Evolutionary conservation across 2,888 invertebrate genomes (phyloP).

Genomic region (Muschampia plurimacula): DNA sequence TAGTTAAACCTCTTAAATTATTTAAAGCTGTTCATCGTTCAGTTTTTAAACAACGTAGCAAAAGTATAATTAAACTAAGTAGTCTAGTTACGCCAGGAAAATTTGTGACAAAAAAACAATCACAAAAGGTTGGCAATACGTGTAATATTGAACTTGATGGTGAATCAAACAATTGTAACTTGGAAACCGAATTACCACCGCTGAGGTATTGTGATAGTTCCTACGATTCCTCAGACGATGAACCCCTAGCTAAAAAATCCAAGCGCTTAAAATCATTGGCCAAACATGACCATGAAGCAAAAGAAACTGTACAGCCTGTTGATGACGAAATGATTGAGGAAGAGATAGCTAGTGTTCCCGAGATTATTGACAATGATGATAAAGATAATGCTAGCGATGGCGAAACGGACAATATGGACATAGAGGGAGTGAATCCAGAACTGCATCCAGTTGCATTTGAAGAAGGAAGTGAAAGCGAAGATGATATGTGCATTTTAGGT

Average conservation of each 20-base stretch:
- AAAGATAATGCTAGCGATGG: slow-evolving; percentile 9
- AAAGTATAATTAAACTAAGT: slow-evolving; percentile 35
- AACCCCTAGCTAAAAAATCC: slow-evolving; percentile 65
- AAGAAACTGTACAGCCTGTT: not conserved
- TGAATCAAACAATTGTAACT: not conserved
- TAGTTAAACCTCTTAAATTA: slow-evolving; percentile 54
- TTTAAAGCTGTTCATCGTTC: slow-evolving; percentile 50
- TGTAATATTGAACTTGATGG: not conserved
- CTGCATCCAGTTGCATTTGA: slow-evolving; percentile 31
- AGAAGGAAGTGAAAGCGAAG: slow-evolving; percentile 33
- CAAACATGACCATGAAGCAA: not conserved
- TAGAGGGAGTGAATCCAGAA: slow-evolving; percentile 32
- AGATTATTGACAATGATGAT: not conserved
- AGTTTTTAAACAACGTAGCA: slow-evolving; percentile 38
- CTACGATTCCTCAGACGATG: slow-evolving; percentile 68
- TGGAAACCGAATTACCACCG: not conserved
- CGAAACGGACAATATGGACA: slow-evolving; percentile 24
- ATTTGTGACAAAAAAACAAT: not conserved
- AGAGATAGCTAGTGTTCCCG: not conserved
- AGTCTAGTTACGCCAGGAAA: not conserved
- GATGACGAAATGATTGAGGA: slow-evolving; percentile 4
- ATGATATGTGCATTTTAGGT: slow-evolving; percentile 46
- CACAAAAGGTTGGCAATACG: not conserved
- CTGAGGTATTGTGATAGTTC: slow-evolving; percentile 3
- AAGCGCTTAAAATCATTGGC: slow-evolving; percentile 51